Evolutionary conservation across 1,140 invertebrate genomes (phyloP).

Genomic region (Leptinotarsa texana): DNA sequence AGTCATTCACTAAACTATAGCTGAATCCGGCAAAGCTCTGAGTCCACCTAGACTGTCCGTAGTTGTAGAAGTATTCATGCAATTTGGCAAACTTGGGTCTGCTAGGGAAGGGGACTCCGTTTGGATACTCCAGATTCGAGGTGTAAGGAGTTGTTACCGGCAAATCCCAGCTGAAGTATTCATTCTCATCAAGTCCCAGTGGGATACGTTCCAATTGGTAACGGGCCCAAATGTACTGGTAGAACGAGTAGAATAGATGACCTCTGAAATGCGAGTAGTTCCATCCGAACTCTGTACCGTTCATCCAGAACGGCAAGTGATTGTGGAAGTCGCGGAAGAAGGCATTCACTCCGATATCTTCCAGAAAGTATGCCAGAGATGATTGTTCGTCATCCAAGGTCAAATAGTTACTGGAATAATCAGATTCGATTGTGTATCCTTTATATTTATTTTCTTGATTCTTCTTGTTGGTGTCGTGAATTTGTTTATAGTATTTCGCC

Average conservation of each 20-base stretch:
- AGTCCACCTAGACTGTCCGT: conserved; percentile 47
- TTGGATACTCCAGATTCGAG: conserved; percentile 66
- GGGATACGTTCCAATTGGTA: conserved; percentile 72
- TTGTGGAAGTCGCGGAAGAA: conserved; percentile 69
- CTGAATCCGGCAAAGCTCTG: conserved; percentile 38
- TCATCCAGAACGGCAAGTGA: conserved; percentile 67
- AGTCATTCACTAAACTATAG: conserved; percentile 41
- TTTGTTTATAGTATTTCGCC: conserved; percentile 61
- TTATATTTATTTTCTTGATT: conserved; percentile 44
- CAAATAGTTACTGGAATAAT: conserved; percentile 60
- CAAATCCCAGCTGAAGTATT: conserved; percentile 61
- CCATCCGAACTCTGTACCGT: conserved; percentile 55
- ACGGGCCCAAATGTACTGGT: conserved; percentile 65
- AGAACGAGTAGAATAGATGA: conserved; percentile 63
- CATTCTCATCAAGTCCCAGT: conserved; percentile 64
- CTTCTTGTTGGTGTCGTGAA: conserved; percentile 43
- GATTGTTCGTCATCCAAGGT: conserved; percentile 47
- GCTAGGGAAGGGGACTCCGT: conserved; percentile 66
- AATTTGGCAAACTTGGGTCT: conserved; percentile 59
- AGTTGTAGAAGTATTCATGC: conserved; percentile 52
- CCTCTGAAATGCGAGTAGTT: conserved; percentile 60
- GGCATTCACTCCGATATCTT: conserved; percentile 69
- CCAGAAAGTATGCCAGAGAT: conserved; percentile 69
- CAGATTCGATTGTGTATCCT: conserved; percentile 58
- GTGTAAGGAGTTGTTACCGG: conserved; percentile 65